Conservation (phyloP, 2,113 vertebrate species). For the Strix uralensis region DNA sequence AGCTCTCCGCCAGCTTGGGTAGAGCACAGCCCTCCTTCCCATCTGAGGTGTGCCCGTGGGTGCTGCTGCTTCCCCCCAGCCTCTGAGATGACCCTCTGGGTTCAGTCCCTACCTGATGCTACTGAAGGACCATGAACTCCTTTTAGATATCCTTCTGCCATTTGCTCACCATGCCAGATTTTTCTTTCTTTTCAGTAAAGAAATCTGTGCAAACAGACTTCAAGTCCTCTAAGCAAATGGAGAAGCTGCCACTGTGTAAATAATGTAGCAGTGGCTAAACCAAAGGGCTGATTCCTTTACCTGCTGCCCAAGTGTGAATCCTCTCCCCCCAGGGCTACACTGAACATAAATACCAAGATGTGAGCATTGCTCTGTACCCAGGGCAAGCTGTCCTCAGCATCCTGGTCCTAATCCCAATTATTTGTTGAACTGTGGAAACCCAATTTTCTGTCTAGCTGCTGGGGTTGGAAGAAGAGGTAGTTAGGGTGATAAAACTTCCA, state of each 20-base stretch:
- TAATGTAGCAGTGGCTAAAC: not conserved
- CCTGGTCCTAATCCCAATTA: not conserved
- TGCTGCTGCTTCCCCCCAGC: not conserved
- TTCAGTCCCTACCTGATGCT: not conserved
- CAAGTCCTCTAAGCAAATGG: not conserved
- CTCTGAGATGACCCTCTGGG: too few species aligned
- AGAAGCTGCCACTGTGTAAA: not conserved
- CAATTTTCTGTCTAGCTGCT: not conserved
- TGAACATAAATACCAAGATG: too few species aligned
- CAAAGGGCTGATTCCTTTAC: not conserved
- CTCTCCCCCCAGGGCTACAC: rapidly evolving
- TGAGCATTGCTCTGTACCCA: not conserved
- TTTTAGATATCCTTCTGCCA: not conserved
- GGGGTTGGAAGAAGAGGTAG: not conserved
- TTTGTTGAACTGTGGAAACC: not conserved
- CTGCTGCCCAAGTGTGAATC: not conserved
- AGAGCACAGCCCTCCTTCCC: not conserved
- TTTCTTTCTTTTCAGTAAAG: not conserved
- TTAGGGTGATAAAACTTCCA: not conserved
- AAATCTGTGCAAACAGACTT: not conserved
- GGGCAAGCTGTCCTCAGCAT: not conserved
- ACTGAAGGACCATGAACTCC: not conserved
- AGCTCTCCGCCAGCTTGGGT: not conserved
- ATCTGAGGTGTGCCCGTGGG: rapidly evolving
- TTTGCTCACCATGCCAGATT: not conserved